phyloP scores from a whole-genome alignment of 1,140 invertebrate species.

The Plodia interpunctella region DNA sequence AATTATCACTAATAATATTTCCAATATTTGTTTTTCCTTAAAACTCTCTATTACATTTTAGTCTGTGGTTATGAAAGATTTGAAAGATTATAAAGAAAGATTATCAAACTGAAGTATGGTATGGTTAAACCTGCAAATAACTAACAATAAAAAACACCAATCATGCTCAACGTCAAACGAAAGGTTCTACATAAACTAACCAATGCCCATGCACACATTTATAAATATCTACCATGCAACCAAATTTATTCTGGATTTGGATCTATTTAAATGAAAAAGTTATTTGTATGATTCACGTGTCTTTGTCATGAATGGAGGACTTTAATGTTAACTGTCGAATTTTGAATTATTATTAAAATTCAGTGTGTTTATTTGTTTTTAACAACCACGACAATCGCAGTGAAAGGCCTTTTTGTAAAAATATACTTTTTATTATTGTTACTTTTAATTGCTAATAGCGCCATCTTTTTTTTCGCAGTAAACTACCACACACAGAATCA shows the following conservation, averaged over 20 bases:
- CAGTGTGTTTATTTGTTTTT: neutral
- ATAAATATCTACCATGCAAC: neutral
- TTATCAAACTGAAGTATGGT: no score
- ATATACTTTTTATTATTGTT: neutral
- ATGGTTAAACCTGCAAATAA: slow-evolving; percentile 6
- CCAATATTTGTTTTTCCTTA: no score
- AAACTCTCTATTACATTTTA: no score
- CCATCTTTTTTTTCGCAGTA: slow-evolving; percentile 50
- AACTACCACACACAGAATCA: slow-evolving; percentile 48
- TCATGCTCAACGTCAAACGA: slow-evolving; percentile 14
- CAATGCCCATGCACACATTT: neutral
- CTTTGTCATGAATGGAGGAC: no score
- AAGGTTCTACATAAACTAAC: neutral
- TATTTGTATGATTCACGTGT: neutral
- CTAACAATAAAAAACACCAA: slow-evolving; percentile 11
- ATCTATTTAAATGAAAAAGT: neutral
- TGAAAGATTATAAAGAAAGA: neutral
- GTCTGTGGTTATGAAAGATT: no score
- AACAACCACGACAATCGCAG: slow-evolving; percentile 21
- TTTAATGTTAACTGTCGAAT: neutral
- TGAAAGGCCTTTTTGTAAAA: slow-evolving; percentile 25
- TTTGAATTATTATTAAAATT: neutral
- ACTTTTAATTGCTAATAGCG: slow-evolving; percentile 21
- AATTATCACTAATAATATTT: no score
- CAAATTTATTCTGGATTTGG: neutral